Base-by-base conservation (phyloP, 1,140 invertebrate species). In the Drosophila kurseongensis region DNA sequence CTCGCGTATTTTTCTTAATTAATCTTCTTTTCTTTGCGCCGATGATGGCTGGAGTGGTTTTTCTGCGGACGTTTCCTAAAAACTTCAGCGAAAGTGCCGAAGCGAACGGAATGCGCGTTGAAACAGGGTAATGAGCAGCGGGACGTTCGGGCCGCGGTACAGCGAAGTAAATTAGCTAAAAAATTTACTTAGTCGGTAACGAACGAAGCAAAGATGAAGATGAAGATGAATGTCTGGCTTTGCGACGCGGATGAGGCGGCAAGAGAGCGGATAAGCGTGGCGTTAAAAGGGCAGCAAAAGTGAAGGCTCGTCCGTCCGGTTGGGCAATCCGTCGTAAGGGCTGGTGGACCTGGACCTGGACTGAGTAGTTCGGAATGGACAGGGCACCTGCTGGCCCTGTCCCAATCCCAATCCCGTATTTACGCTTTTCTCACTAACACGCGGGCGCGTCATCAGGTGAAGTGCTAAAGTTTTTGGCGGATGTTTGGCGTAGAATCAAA, bases 1-100 rank as follows among this genome's bases (percentile, higher is more conserved):
- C 62, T 83, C 73, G 80, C 80, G 82, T 83, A 85, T 83, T 83
- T 85, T 80, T 80, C 77, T 58, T 85, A 85, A 85, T 85, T 85
- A 85, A 85, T 85, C 82, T 85, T 85, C 73, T 80, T 83, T 71
- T 78, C 68, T 65, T 73, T 72, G n/a, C 41, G 47, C 68, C 65
- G 65, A 57, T 68, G 73, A 54, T 54, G 60, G 72, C 51, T 38
- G 47, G 40, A 51, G 62, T 68, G 32, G 13, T 27, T 55, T 77
- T 76, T 12, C 27, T 60, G 72, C 62, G 18, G 32, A 56, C 67
- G 38, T 72, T 61, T 60, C 55, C 57, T 51, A 55, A 55, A 77
- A 78, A 78, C 57, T 78, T 78, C 6, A 54, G 50, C 45, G n/a
- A 69, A 78, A 78, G 75, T 77, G 74, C 71, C 71, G 55, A 66